These are phyloP conservation scores for Neomonachus schauinslandi DNA, from an alignment of 2,113 vertebrate genomes.

Conservation along the genomic window DNA sequence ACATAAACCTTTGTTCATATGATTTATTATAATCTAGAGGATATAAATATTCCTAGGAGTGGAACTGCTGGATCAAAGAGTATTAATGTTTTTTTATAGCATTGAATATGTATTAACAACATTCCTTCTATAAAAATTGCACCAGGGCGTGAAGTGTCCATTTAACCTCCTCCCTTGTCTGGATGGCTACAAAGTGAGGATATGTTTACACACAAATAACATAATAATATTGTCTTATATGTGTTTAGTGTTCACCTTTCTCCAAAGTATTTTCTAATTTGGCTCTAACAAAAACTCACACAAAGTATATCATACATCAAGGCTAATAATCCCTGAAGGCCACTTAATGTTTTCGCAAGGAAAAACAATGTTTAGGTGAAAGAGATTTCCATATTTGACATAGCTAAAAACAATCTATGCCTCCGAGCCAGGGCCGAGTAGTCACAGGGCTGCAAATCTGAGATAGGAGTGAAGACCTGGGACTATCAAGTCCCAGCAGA, in stretches of 20 bases:
- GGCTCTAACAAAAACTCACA: neutral
- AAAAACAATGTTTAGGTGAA: conserved; percentile 38
- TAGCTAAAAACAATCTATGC: neutral
- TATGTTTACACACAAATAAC: neutral
- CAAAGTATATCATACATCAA: neutral
- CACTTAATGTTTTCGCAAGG: neutral
- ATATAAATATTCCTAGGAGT: conserved; percentile 45
- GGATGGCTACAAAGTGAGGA: neutral
- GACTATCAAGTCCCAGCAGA: neutral
- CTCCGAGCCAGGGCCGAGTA: neutral
- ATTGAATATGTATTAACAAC: neutral
- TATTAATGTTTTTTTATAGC: conserved; percentile 34
- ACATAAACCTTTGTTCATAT: conserved; percentile 51
- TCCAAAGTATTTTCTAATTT: conserved; percentile 25
- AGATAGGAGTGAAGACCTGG: neutral
- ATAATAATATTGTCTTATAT: neutral
- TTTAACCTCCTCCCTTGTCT: neutral
- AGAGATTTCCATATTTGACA: neutral
- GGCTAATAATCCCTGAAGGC: conserved; percentile 13
- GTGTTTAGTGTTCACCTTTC: neutral
- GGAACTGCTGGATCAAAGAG: conserved; percentile 19
- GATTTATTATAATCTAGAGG: conserved; percentile 54
- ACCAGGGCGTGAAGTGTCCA: neutral
- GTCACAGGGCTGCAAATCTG: neutral
- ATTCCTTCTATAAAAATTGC: conserved; percentile 27